Evolutionary conservation across 2,888 invertebrate genomes (phyloP).

Genomic region (Stegophylla sp.): DNA sequence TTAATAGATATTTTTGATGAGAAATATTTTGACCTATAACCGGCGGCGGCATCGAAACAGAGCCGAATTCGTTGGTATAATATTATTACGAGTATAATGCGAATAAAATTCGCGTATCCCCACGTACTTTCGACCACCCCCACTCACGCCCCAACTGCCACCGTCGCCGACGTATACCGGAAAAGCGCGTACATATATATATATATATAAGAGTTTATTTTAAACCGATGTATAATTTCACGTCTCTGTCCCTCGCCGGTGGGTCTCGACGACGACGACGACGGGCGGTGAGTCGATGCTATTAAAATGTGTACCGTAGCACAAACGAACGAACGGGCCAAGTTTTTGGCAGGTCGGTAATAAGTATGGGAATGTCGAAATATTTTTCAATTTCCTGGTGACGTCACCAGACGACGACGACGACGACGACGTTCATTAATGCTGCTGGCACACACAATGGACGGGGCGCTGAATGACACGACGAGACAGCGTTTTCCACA

Average conservation of each 20-base stretch:
- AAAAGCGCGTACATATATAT: neutral
- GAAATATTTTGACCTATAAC: no score
- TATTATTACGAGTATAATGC: no score
- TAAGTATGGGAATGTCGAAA: constrained; percentile 56
- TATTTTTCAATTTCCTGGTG: constrained; percentile 59
- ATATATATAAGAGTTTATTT: neutral
- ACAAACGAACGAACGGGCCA: constrained; percentile 42
- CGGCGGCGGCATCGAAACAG: no score
- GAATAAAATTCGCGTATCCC: no score
- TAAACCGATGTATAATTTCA: constrained; percentile 6
- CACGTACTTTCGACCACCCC: no score
- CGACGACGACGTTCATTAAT: constrained; percentile 59
- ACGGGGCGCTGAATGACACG: neutral
- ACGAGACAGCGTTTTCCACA: constrained; percentile 49
- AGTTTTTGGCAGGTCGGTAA: constrained; percentile 59
- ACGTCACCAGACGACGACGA: constrained; percentile 53
- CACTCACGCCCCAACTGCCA: no score
- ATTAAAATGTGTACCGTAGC: constrained; percentile 41
- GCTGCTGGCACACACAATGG: no score
- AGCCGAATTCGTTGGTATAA: no score
- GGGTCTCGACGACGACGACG: neutral
- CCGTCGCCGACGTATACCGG: neutral
- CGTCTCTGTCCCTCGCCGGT: neutral
- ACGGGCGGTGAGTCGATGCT: constrained; percentile 33
- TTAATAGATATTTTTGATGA: no score